Conservation (phyloP, 2,113 vertebrate species). For the Athene noctua region DNA sequence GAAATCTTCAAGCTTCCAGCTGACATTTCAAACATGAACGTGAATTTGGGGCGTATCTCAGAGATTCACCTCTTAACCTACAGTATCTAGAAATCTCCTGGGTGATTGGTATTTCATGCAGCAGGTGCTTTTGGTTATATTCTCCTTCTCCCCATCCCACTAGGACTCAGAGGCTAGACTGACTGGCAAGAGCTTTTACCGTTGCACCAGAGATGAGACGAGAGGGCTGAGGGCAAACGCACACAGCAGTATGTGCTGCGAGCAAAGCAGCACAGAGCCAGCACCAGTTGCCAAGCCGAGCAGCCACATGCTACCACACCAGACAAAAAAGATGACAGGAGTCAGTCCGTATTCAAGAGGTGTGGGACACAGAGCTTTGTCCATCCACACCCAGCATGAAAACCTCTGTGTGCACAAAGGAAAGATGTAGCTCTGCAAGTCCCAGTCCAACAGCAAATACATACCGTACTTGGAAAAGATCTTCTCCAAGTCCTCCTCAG, state of each 20-base stretch:
- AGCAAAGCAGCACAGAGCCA: neutral
- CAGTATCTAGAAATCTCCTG: neutral
- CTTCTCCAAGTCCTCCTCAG: constrained; percentile 87
- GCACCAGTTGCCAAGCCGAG: neutral
- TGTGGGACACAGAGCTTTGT: neutral
- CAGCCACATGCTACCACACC: neutral
- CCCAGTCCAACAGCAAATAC: neutral
- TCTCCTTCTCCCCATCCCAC: neutral
- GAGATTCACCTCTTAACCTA: neutral
- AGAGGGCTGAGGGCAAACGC: neutral
- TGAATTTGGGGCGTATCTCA: neutral
- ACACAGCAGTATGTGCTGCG: neutral
- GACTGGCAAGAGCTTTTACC: neutral
- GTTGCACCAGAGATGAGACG: neutral
- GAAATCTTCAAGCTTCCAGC: neutral
- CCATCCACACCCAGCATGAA: neutral
- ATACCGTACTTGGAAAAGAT: constrained; percentile 86
- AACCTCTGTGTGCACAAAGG: neutral
- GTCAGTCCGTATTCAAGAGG: rapidly evolving
- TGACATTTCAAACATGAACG: neutral
- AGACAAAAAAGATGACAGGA: neutral
- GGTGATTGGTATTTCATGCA: neutral
- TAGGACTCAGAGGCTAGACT: neutral
- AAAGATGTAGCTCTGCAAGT: rapidly evolving
- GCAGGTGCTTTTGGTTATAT: neutral